Base-by-base conservation (phyloP, 2,113 vertebrate species). In the Poecile atricapillus region DNA sequence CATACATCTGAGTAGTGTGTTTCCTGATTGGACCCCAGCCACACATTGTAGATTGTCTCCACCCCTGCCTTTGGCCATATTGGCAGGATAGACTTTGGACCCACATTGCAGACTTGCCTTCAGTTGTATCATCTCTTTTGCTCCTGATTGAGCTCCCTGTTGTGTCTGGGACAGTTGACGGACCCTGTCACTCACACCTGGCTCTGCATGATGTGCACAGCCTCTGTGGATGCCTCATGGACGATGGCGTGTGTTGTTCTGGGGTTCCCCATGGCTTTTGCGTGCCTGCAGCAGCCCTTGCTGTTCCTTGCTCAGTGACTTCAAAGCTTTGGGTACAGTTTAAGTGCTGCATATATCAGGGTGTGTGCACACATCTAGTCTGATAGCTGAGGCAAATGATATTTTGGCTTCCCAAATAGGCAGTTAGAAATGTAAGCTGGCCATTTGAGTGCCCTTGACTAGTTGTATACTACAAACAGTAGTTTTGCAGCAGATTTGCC, bases 1-100 rank as follows among this genome's bases (percentile, higher is more conserved):
- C 3, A 3, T 2, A 0, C 6, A 31, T 46, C 17, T 27, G 27
- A 14, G 3, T 24, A 13, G 5, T 17, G 5, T 50, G 8, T 37
- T 62, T 62, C 13, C 35, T 63, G 52, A 47, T 25, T 30, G 18
- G 6, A 50, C 2, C 4, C 3, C 27, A 63, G 15, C 11, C 19
- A 21, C 18, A 4, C 7, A 12, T 8, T 16, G 30, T 16, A 59
- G 10, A 7, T 68, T 46, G 20, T 44, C 5, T 78, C n/a, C 13
- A 63, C 60, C 69, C 27, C 44, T 77, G 81, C 13, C 23, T 69
- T 49, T 49, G 22, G 5, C 8, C 12, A 6, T 10, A 2, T 4
- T 21, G 13, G 8, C 35, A 85, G 44, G 31, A 64, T 60, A n/a
- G 53, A 12, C 8, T 88, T 64, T 11, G 20, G 23, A 69, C 10